These are phyloP conservation scores for Branchinecta lindahli DNA, from an alignment of 1,140 invertebrate genomes.

Conservation along the genomic window DNA sequence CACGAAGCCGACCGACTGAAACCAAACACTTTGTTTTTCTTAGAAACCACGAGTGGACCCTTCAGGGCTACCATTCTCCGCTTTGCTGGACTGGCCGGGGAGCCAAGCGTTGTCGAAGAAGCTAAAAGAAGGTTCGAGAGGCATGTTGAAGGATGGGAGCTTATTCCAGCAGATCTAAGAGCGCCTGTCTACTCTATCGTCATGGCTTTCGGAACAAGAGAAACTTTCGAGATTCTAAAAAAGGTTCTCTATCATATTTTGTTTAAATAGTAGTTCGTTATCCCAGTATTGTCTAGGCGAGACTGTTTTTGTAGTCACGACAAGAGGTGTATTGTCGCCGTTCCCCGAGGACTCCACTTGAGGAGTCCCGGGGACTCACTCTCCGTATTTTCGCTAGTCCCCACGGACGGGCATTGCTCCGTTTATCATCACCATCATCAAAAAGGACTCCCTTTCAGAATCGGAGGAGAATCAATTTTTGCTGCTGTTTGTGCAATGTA, in stretches of 20 bases:
- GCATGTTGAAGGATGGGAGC: background rate
- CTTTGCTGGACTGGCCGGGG: background rate
- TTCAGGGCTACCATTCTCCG: background rate
- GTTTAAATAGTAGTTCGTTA: too few species aligned
- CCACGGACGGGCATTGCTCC: too few species aligned
- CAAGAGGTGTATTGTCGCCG: too few species aligned
- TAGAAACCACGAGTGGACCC: background rate
- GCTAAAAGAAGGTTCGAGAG: slow-evolving; percentile 10
- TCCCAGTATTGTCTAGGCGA: too few species aligned
- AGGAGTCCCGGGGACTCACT: too few species aligned
- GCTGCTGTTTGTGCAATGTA: too few species aligned
- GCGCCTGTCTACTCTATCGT: slow-evolving; percentile 13
- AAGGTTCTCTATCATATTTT: background rate
- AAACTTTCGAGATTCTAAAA: background rate
- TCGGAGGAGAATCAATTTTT: too few species aligned
- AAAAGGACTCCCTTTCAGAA: too few species aligned
- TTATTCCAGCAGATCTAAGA: slow-evolving; percentile 14
- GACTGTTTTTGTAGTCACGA: too few species aligned
- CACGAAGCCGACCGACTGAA: background rate
- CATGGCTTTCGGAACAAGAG: background rate
- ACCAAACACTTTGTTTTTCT: background rate
- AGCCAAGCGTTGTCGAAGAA: slow-evolving; percentile 5
- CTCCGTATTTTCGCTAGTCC: too few species aligned
- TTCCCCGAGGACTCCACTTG: too few species aligned
- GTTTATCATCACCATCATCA: too few species aligned